Base-by-base conservation (phyloP, 2,797 vertebrate species). In the Enteromius trimaculatus region DNA sequence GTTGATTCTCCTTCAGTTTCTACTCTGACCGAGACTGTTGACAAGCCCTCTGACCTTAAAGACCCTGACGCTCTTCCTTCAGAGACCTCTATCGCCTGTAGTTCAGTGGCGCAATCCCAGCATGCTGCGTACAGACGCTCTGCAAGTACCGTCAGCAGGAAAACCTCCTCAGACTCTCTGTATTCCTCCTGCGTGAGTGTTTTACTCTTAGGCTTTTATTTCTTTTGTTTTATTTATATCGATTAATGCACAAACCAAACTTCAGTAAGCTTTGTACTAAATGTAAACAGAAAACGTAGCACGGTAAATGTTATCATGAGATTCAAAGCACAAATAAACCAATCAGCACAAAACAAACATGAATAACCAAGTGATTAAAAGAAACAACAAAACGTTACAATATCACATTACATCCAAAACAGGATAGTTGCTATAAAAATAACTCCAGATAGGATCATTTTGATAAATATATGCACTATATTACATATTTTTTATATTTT, bases 101-200 rank as follows among this genome's bases (percentile, higher is more conserved):
- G 87, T 68, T 21, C 82, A 2, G 79, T n/a, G 14, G 90, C 87
- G 60, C 80, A 80, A 21, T 53, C 23, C 1, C 39, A 2, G 1
- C 49, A 84, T 10, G 31, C 47, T 66, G 71, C 23, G 0, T 0
- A 58, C 5, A 76, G 6, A 3, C 88, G 85, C 21, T 86, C 92
- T 0, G 8, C 60, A 8, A 93, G 90, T 69, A 42, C 87, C 39
- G 55, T 91, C 51, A 91, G 89, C 90, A 89, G 86, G 47, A 83
- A 84, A 87, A 70, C 84, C 78, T 79, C 88, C 31, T 0, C 92
- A 4, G 92, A 93, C 23, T 93, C 90, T 37, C 66, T 93, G 55
- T 92, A 85, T 37, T 93, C 90, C 5, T 92, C 92, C 0, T 71
- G 87, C 1, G 93, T 94, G 80, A 93, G 92, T 93, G 14, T 29